Evolutionary conservation across 53 echinoderm and acorn worm genomes (phyloP), one percentile per base, ranked within the genome.

Genomic region (Hippasteria phrygiana): DNA sequence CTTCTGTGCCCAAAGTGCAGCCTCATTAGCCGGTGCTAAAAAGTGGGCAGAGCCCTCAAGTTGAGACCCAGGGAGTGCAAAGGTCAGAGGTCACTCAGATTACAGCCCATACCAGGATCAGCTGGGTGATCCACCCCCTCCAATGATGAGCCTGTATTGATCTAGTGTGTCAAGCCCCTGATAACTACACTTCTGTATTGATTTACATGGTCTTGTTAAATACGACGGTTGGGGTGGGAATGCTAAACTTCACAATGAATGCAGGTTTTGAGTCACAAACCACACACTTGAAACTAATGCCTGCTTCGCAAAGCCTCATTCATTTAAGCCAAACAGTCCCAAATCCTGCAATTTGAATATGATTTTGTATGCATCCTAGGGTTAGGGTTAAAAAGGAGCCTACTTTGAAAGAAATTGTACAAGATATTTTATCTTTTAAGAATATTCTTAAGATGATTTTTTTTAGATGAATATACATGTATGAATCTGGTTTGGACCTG

Each of bases 181-280:
- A 85, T 85, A 85, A 85, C 85, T 3, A 11, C 71, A n/a, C n/a
- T 70, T 85, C 71, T 85, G 85, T 85, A 85, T 85, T 85, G 85
- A 85, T 85, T 85, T 67, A 51, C 70, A 35, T n/a, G 85, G 50
- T 16, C 85, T 64, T 71, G 85, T 71, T 71, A 71, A 50, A 47
- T 18, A 50, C 0, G 18, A 12, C 20, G 38, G 33, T 29, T 59
- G 4, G 0, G 18, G 41, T 39, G 64, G 7, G 20, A 16, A 43
- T 34, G 43, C 31, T 1, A 32, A 64, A 62, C 9, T 14, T 22
- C 43, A 63, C 31, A 66, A 51, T 76, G 29, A 76, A 42, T 73
- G 34, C 73, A 73, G 32, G 73, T 8, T 42, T 42, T 73, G 40
- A 24, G 26, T 9, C 8, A 26, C 26, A 59, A 26, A n/a, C 59